Base-by-base conservation (phyloP, 2,113 vertebrate species). In the Melanocharis versteri region DNA sequence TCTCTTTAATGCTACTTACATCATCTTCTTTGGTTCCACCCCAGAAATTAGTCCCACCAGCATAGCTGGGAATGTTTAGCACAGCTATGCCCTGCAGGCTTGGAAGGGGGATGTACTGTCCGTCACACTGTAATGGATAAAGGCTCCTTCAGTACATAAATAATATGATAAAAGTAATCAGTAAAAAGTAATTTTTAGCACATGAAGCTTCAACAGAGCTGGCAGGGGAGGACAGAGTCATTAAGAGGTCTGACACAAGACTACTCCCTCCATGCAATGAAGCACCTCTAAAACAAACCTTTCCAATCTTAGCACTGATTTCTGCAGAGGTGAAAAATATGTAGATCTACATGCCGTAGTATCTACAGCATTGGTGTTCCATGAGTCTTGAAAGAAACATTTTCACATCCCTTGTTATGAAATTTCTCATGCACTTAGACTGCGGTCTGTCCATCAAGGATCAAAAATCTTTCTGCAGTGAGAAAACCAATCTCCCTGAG, bases 41-140 rank as follows among this genome's bases (percentile, higher is more conserved):
- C 99, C 99, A 99, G 98, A 99, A 99, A 97, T 99, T 99, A 84
- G 99, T 99, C 81, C 99, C 99, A 64, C 99, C 99, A 7, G 99
- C 99, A 26, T 99, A 99, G 96, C 99, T 99, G 33, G 99, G 99
- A 91, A 99, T 99, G 96, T 99, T 99, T 87, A 99, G 93, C 87
- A 99, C 99, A 3, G 99, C 99, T 77, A 99, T 99, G 27, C 99
- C 99, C 96, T 99, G 99, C n/a, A 99, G 98, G 94, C 99, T 99
- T 69, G 99, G 99, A 54, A 99, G 98, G 40, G 99, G 99, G 88
- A 99, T 99, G 96, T 99, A 99, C 96, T 99, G 99, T 27, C 99
- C 99, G 6, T 99, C 99, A 96, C 99, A 99, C 99, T 99, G 98
- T 42, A 98, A 97, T 64, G 68, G 22, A 97, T 69, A 97, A 93